Evolutionary conservation across 2,888 invertebrate genomes (phyloP), one percentile per base, ranked within the genome.

Genomic region (Autographa gamma): DNA sequence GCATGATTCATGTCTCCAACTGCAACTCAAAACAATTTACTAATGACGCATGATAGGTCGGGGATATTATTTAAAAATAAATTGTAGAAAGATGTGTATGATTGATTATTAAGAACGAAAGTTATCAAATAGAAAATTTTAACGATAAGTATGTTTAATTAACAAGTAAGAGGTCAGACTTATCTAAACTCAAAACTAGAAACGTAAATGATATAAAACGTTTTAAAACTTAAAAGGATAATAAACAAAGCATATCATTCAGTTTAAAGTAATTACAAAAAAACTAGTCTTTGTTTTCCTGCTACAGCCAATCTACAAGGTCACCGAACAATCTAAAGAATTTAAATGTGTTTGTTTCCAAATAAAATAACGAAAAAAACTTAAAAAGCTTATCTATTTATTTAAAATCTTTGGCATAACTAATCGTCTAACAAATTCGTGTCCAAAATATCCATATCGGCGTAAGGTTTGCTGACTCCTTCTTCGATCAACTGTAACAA

Each of bases 401-500:
- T 56, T 56, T 56, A 56, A 13, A 56, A 56, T 56, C 25, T 13
- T 13, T 56, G 54, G 54, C 19, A 56, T 56, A 8, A n/a, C 19
- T 56, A 32, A 14, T 54, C 25, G 14, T 60, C 60, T 64, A 34
- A 43, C 16, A 71, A 19, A 60, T 69, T 79, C 32, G 13, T 58
- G 19, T 76, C 71, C 63, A 74, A 43, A 52, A 65, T 59, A 48
- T 79, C 68, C 25, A 68, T 48, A 48, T 43, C n/a, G 8, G 34
- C n/a, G 38, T 69, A 79, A 7, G 78, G 66, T 19, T 76, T 85
- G 61, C 79, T 85, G 5, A 85, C 84, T 14, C 91, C 93, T 73
- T 92, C 93, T 62, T 92, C 91, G 84, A 97, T 86, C 25, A 96
- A 82, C 34, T 93, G 86, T 25, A 97, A 81, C 19, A 97, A 76